These are phyloP conservation scores for Osmerus mordax DNA, from an alignment of 2,113 vertebrate species.

Conservation along the genomic window DNA sequence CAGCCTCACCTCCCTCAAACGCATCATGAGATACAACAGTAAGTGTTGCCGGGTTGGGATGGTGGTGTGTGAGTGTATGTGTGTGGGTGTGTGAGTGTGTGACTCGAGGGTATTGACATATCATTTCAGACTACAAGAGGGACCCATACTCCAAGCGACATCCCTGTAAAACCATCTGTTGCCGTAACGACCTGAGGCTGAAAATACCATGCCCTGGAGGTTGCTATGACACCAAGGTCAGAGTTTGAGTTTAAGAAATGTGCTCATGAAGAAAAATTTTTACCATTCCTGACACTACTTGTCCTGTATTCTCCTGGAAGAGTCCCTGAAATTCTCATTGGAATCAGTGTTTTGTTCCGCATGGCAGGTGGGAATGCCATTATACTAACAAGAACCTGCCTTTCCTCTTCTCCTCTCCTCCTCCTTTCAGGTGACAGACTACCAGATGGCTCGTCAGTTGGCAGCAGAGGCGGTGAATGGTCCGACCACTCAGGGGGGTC, in stretches of 20 bases:
- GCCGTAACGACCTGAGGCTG: conserved; percentile 80
- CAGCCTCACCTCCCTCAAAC: conserved; percentile 78
- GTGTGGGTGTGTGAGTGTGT: background rate
- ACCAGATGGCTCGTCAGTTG: conserved; percentile 75
- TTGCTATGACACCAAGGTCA: conserved; percentile 89
- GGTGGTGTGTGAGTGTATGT: background rate
- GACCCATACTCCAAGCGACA: conserved; percentile 82
- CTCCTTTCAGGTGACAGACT: conserved; percentile 78
- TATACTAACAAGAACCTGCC: background rate
- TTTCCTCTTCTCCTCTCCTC: background rate
- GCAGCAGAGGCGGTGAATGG: conserved; percentile 79
- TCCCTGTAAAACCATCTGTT: conserved; percentile 88
- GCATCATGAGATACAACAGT: conserved; percentile 93
- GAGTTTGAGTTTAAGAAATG: background rate
- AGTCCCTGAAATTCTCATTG: no score
- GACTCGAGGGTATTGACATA: background rate
- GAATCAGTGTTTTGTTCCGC: no score
- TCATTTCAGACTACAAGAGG: conserved; percentile 75
- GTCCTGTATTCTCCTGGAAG: background rate
- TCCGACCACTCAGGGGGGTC: conserved; percentile 77
- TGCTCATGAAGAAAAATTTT: background rate
- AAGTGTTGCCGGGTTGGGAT: conserved; percentile 43
- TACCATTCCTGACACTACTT: background rate
- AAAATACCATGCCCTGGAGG: conserved; percentile 74
- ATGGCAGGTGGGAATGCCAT: no score